Evolutionary conservation across 2,888 invertebrate species (phyloP).

Genomic region (Eristalis tenax): DNA sequence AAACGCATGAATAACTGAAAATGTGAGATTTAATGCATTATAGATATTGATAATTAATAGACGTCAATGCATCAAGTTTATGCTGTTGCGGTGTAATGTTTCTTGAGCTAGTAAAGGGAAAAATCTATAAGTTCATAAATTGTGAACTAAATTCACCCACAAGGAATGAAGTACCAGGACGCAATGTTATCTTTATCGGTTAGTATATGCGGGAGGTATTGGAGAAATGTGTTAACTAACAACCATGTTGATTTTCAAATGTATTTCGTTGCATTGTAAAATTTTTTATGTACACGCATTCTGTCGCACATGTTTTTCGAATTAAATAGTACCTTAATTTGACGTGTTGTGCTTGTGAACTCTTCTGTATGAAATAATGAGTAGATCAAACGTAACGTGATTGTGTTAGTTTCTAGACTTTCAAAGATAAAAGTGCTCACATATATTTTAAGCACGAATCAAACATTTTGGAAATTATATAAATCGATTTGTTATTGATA

Average conservation of each 20-base stretch:
- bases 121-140: conserved; percentile 63
- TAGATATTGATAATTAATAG: conserved; percentile 13
- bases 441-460: background rate
- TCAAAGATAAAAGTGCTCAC: background rate
- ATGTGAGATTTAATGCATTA: background rate
- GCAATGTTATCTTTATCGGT: conserved; percentile 55
- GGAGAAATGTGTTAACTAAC: background rate
- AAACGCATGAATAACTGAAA: conserved; percentile 8
- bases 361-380: background rate
- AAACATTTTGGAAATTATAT: background rate
- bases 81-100: background rate
- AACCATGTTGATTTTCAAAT: background rate
- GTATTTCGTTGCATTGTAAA: background rate
- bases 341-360: background rate
- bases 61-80: background rate
- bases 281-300: background rate
- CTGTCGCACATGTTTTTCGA: background rate
- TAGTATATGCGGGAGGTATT: conserved; percentile 37
- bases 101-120: conserved; percentile 26
- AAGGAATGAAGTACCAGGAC: conserved; percentile 47
- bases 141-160: conserved; percentile 31
- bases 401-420: background rate
- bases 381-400: background rate
- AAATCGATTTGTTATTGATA: background rate
- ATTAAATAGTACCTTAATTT: background rate